Conservation (phyloP, 2,888 invertebrate genomes). For the Diplolepis rosae region DNA sequence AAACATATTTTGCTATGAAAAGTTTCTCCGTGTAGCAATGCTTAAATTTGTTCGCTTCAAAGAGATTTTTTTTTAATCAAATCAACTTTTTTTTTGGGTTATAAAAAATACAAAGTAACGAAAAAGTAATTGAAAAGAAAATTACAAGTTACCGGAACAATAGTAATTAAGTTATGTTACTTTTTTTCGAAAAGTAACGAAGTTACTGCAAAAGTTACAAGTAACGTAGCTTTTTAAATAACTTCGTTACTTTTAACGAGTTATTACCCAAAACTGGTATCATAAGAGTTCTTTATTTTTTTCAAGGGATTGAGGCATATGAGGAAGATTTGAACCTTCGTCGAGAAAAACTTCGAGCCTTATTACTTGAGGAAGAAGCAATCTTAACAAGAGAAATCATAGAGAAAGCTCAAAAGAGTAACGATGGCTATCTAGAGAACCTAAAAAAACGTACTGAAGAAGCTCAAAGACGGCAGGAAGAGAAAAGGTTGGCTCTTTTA, state of each 20-base stretch:
- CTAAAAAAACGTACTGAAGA: slow-evolving; percentile 74
- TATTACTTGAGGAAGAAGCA: slow-evolving; percentile 74
- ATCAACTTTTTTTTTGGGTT: too few species aligned
- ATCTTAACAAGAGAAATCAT: slow-evolving; percentile 76
- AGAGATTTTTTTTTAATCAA: too few species aligned
- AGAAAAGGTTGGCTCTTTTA: slow-evolving; percentile 75
- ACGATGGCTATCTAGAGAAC: slow-evolving; percentile 74
- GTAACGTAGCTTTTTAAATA: not conserved
- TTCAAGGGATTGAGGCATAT: slow-evolving; percentile 74
- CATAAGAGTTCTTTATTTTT: not conserved
- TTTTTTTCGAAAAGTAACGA: too few species aligned
- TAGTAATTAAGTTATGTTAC: too few species aligned
- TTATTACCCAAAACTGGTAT: too few species aligned
- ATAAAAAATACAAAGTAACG: too few species aligned
- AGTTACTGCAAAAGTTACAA: too few species aligned
- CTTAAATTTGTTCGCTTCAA: too few species aligned
- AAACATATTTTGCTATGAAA: too few species aligned
- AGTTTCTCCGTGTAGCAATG: too few species aligned
- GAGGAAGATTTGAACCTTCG: slow-evolving; percentile 74
- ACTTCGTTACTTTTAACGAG: not conserved
- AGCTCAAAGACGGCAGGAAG: slow-evolving; percentile 75
- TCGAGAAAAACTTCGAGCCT: slow-evolving; percentile 68
- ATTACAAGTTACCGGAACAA: too few species aligned
- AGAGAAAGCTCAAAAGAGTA: slow-evolving; percentile 75
- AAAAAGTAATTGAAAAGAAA: too few species aligned